These are phyloP conservation scores for Tauraco erythrolophus DNA, from an alignment of 2,113 vertebrate genomes.

Conservation along the genomic window DNA sequence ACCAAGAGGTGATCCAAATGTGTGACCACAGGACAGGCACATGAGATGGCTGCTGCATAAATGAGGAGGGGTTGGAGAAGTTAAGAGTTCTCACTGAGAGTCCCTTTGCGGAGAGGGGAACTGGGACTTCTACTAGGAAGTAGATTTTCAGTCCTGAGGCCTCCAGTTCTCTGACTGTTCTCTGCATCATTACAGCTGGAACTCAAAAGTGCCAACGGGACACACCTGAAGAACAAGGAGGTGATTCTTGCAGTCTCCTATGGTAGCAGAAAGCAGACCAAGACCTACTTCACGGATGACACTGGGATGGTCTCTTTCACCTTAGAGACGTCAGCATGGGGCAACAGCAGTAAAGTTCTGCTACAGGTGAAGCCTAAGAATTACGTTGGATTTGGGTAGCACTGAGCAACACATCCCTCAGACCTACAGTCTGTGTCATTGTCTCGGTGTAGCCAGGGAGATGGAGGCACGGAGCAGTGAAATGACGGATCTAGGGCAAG, in stretches of 20 bases:
- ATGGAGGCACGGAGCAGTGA: not conserved
- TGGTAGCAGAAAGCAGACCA: not conserved
- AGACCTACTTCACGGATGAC: conserved; percentile 15
- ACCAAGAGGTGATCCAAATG: not conserved
- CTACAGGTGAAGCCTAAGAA: not conserved
- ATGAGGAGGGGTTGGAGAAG: not conserved
- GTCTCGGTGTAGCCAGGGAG: not conserved
- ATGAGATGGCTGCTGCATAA: not conserved
- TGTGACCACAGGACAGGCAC: not conserved
- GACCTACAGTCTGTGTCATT: not conserved
- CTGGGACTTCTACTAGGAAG: not conserved
- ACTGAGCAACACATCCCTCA: not conserved
- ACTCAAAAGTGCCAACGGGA: conserved; percentile 49
- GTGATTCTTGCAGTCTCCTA: conserved; percentile 39
- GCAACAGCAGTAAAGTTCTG: conserved; percentile 16
- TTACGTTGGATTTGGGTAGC: not conserved
- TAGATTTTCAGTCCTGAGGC: not conserved
- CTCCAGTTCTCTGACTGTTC: not conserved
- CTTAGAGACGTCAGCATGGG: conserved; percentile 45
- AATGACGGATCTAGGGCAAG: not conserved
- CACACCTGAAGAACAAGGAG: conserved; percentile 15
- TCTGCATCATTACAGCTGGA: conserved; percentile 21
- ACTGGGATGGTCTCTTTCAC: conserved; percentile 32
- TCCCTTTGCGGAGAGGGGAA: not conserved
- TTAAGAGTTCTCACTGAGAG: not conserved